Evolutionary conservation across 2,888 invertebrate genomes (phyloP).

Genomic region (Cyclophora albipunctata): DNA sequence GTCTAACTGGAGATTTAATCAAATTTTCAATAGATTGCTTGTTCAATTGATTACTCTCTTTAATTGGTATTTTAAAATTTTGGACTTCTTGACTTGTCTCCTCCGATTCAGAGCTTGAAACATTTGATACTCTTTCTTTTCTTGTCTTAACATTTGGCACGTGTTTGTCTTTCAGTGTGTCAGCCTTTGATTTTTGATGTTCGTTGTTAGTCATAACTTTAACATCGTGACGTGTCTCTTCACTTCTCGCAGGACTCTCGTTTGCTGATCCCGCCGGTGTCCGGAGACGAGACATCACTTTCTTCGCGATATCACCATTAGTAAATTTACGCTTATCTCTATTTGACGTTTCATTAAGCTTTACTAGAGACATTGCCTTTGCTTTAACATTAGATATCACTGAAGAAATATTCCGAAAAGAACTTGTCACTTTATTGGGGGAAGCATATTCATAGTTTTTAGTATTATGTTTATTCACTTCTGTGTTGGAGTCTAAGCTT

Average conservation of each 20-base stretch:
- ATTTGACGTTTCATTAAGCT: conserved; percentile 40
- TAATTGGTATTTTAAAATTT: not conserved
- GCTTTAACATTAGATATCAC: conserved; percentile 71
- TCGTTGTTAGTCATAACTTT: too few species aligned
- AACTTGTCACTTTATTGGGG: conserved; percentile 38
- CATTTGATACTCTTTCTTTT: not conserved
- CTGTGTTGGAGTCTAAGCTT: conserved; percentile 54
- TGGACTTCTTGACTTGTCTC: conserved; percentile 6
- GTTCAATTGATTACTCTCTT: conserved; percentile 1
- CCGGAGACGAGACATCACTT: conserved; percentile 42
- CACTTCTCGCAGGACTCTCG: conserved; percentile 29
- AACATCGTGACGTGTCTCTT: too few species aligned
- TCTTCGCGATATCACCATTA: conserved; percentile 41
- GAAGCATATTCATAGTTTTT: conserved; percentile 41
- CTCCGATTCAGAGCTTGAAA: conserved; percentile 2
- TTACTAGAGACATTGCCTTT: conserved; percentile 69
- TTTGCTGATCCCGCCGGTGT: conserved; percentile 50
- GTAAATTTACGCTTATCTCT: conserved; percentile 33
- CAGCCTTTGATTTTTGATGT: conserved; percentile 5
- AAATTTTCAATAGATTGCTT: conserved; percentile 47
- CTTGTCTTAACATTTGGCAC: not conserved
- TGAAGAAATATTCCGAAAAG: conserved; percentile 52
- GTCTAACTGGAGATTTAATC: conserved; percentile 53
- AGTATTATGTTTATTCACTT: conserved; percentile 26
- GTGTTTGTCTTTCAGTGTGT: conserved; percentile 3